Evolutionary conservation across 35 echinoderm and acorn worm species (phyloP), one percentile per base, ranked within the genome.

Genomic region (Ophiothrix spiculata): DNA sequence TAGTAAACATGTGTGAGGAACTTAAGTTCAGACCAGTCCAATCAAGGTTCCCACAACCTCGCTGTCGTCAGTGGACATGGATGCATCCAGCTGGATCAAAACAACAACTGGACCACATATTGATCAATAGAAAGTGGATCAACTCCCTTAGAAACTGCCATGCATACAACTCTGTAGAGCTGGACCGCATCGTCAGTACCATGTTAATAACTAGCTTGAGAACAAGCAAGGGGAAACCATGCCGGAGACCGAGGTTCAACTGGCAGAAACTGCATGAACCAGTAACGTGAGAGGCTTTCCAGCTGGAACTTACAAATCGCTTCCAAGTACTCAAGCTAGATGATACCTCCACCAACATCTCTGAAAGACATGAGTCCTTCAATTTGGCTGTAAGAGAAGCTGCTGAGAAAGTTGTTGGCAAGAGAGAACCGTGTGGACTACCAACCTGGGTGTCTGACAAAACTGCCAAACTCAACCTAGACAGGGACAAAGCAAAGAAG

Each of bases 91-190:
- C 31, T 29, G 29, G 29, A 6, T n/a, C n/a, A n/a, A n/a, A n/a
- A 35, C 29, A 29, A 16, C 75, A 77, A 23, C 75, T 77, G 75
- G 75, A 77, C 75, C 75, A 77, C 31, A 77, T 77, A 29, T 35
- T 77, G 4, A 29, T 77, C 29, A 33, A 29, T 17, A 35, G 75
- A 77, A 77, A 77, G 31, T 77, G 75, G 23, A 15, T 77, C 31
- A 77, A 77, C 75, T 77, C 75, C 75, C 29, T 35, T 25, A 77
- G 32, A 77, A 77, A 77, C 75, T 77, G 75, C 75, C 75, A 35
- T 17, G 75, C 75, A 77, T 77, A 77, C 75, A 77, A 77, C 36
- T 33, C 75, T 15, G 75, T 77, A 17, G 75, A 77, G 36, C 1
- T 77, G 32, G 75, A 77, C 75, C 75, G 75, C 75, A 77, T 77